Evolutionary conservation across 2,797 vertebrate species (phyloP), one percentile per base, ranked within the genome.

Genomic region (Oreonectes daqikongensis): DNA sequence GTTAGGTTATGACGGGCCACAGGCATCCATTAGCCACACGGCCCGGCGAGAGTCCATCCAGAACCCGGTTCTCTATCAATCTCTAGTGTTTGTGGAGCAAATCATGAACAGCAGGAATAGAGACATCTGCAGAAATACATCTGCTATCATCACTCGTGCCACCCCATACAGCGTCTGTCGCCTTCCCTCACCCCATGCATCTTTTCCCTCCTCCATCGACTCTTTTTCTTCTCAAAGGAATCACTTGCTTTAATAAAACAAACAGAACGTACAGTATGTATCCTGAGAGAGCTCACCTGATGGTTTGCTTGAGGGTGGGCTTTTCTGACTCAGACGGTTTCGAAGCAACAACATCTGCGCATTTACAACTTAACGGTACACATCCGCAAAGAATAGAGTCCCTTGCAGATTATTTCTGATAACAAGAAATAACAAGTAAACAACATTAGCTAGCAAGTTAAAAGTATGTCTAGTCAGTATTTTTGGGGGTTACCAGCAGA

Each of bases 61-160:
- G 86, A 85, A 86, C 77, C n/a, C 84, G 86, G 84, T 85, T 78
- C 86, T 91, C 85, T 86, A 87, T 92, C 89, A 89, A 81, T 81
- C 75, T 72, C 10, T 50, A 30, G 70, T n/a, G 44, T 2, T 5
- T 61, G 24, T 69, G 24, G 10, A 76, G 42, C 52, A 15, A 57
- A 40, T 79, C 67, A 20, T 72, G 74, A 48, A 82, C 86, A 87
- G 89, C 82, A 2, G 88, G 86, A 88, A 90, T 84, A 85, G 86
- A 86, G 86, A 87, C 82, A 85, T 89, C 74, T 78, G 85, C 84
- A 87, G 84, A 89, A 88, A 91, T 90, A 87, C 88, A 88, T 91
- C 89, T 90, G 89, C 88, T 87, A 83, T 87, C 70, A 84, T 71
- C 60, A 59, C 82, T 87, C 53, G 48, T 74, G 42, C 84, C 84